These are phyloP conservation scores for Fragum whitleyi DNA, from an alignment of 2,888 invertebrate species.

Conservation along the genomic window DNA sequence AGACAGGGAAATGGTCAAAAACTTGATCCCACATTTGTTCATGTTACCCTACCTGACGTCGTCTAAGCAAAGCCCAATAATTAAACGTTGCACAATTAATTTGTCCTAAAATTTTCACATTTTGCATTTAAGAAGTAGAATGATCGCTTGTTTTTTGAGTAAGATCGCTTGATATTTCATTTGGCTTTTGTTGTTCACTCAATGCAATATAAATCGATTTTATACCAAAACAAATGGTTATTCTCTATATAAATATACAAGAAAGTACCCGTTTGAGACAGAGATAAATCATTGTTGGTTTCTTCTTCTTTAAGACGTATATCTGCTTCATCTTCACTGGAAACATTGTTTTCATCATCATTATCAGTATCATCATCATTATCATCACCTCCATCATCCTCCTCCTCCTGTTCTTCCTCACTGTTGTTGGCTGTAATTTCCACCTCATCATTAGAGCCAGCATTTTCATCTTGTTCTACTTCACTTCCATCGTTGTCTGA, in stretches of 20 bases:
- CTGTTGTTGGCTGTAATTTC: background rate
- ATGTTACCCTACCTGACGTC: too few species aligned
- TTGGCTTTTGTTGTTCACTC: too few species aligned
- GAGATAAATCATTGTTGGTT: background rate
- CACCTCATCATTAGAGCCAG: background rate
- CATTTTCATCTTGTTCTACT: constrained; percentile 29
- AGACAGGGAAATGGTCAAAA: too few species aligned
- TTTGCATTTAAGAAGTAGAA: too few species aligned
- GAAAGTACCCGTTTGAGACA: background rate
- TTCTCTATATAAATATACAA: background rate
- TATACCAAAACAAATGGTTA: too few species aligned
- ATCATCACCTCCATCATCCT: background rate
- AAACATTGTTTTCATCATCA: background rate
- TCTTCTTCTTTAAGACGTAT: background rate
- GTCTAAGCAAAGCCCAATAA: too few species aligned
- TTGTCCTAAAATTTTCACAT: too few species aligned
- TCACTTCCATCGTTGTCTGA: constrained; percentile 37
- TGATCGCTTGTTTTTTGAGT: too few species aligned
- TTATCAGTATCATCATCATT: background rate
- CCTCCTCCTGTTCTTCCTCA: background rate
- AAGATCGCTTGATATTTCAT: too few species aligned
- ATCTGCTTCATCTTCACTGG: constrained; percentile 20
- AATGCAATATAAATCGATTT: too few species aligned
- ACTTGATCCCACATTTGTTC: too few species aligned
- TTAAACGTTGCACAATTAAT: too few species aligned